A percentile compares a stretch with the other conserved stretches of the same genome.
Conservation (phyloP, 1,140 invertebrate genomes). For the Aleiodes sp. region DNA sequence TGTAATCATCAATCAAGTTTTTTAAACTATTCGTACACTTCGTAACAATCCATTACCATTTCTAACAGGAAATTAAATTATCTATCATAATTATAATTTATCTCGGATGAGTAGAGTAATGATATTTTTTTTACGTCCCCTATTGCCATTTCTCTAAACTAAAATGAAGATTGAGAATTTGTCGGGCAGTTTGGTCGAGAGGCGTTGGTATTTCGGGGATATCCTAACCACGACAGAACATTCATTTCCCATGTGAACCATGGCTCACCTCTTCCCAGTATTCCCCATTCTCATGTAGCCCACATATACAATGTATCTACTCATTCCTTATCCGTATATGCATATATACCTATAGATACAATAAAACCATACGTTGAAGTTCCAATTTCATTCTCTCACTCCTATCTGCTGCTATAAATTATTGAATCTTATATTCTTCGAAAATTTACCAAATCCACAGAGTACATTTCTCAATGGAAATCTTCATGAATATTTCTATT, state of each 20-base stretch:
- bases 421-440: neutral
- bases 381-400: neutral
- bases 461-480: neutral
- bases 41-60: too few species aligned
- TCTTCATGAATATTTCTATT: too few species aligned
- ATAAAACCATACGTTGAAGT: neutral
- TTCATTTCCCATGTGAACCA: conserved; percentile 66
- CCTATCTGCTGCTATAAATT: neutral
- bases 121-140: conserved; percentile 2
- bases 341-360: neutral
- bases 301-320: neutral
- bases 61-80: too few species aligned
- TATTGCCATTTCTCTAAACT: too few species aligned
- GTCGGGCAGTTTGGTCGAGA: conserved; percentile 26
- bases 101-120: too few species aligned
- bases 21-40: too few species aligned
- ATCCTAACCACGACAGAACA: conserved; percentile 62
- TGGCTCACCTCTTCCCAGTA: conserved; percentile 54
- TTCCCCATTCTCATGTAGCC: conserved; percentile 8
- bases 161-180: neutral
- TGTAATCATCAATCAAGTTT: too few species aligned
- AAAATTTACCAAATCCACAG: neutral
- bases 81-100: too few species aligned
- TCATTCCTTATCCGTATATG: neutral
- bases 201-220: conserved; percentile 37